phyloP scores from a whole-genome alignment of 2,888 invertebrate species.

The Notodonta dromedarius region DNA sequence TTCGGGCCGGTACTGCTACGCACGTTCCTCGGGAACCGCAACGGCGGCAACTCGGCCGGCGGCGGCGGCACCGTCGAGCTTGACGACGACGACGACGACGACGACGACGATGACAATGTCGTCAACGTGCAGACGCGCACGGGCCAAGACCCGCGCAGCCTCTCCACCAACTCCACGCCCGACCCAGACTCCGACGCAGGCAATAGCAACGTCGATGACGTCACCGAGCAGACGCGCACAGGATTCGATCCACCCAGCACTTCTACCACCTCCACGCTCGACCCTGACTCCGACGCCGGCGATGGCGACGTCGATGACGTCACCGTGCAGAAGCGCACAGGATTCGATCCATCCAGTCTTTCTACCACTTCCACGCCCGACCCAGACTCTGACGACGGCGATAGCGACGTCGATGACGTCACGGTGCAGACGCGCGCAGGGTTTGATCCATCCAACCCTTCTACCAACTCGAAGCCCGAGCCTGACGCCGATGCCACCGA shows the following conservation, averaged over 20 bases:
- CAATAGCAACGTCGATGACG: background rate
- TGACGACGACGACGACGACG: conserved; percentile 80
- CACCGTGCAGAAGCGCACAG: background rate
- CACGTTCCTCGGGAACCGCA: conserved; percentile 83
- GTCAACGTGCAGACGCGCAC: conserved; percentile 13
- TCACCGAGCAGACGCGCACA: background rate
- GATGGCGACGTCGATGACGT: background rate
- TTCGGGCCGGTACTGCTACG: conserved; percentile 90
- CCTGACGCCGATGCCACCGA: conserved; percentile 12
- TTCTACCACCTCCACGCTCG: conserved; percentile 27
- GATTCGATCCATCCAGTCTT: conserved; percentile 11
- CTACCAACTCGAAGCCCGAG: conserved; percentile 29
- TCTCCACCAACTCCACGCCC: conserved; percentile 39
- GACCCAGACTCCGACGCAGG: conserved; percentile 19
- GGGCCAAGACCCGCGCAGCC: conserved; percentile 10
- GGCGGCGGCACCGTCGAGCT: conserved; percentile 77
- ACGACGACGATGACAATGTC: conserved; percentile 84
- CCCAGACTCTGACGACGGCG: conserved; percentile 15
- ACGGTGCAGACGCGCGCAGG: background rate
- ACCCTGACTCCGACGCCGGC: conserved; percentile 17
- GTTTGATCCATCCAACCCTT: conserved; percentile 21
- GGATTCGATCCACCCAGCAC: conserved; percentile 20
- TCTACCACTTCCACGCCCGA: conserved; percentile 40
- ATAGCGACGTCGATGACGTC: background rate
- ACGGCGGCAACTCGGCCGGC: conserved; percentile 64